Conservation (phyloP, 1,140 invertebrate genomes). For the Caenorhabditis tropicalis region DNA sequence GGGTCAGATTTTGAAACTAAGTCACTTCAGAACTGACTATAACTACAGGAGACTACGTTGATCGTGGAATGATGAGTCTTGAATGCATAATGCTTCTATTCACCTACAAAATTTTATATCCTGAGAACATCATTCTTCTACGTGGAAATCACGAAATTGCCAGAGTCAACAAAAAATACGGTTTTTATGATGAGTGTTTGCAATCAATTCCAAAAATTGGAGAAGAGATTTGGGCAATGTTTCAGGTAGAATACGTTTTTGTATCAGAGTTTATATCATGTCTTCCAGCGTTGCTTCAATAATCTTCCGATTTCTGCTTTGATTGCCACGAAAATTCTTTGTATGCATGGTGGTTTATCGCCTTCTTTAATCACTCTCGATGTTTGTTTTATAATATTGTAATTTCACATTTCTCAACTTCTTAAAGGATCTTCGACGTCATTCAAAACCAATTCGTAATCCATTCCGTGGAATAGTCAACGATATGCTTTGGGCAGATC, state of each 20-base stretch:
- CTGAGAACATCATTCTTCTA: conserved; percentile 78
- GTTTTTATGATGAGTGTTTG: conserved; percentile 62
- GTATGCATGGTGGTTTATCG: conserved; percentile 63
- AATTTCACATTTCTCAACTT: too few species aligned
- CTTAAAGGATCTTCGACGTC: conserved; percentile 24
- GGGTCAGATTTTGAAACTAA: not conserved
- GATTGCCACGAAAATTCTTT: conserved; percentile 60
- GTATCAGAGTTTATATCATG: not conserved
- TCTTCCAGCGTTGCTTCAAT: conserved; percentile 59
- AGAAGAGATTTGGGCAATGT: conserved; percentile 58
- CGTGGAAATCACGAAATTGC: conserved; percentile 79
- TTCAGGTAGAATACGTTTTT: conserved; percentile 14
- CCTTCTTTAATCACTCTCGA: conserved; percentile 57
- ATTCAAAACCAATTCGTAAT: conserved; percentile 52
- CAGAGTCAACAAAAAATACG: conserved; percentile 75
- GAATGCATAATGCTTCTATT: conserved; percentile 72
- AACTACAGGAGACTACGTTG: conserved; percentile 3
- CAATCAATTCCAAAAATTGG: conserved; percentile 37
- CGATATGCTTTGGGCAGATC: conserved; percentile 56
- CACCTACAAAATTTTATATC: conserved; percentile 74
- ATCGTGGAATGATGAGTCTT: conserved; percentile 59
- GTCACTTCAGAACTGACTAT: too few species aligned
- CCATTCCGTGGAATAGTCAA: conserved; percentile 54
- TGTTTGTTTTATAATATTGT: not conserved
- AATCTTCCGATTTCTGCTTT: conserved; percentile 57